Base-by-base conservation (phyloP, 2,888 invertebrate genomes). In the Stratiomys singularior region DNA sequence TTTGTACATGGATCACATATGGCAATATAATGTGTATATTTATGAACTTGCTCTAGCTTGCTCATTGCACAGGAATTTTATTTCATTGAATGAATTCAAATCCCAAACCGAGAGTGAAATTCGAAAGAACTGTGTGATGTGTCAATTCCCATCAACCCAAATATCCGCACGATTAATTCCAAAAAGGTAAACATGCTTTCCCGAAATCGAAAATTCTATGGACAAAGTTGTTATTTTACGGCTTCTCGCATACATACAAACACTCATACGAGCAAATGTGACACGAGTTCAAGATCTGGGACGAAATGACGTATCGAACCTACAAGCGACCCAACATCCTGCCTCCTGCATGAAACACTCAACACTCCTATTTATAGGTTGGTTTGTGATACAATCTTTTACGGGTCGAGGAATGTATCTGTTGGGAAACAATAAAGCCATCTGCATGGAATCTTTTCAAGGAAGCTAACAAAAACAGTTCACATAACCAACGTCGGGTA, bases 141-240 rank as follows among this genome's bases (percentile, higher is more conserved):
- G 66, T 66, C 66, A 66, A 66, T 66, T 66, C 37, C 37, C 66
- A 66, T 66, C 66, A 66, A 66, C 66, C 66, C 66, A 66, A 66
- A 66, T 66, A 66, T 66, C 37, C 66, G 21, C 66, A 37, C 66
- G 66, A 66, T 66, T 66, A 66, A 66, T 69, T 69, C 69, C 46
- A 47, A 52, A 69, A 69, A 47, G 69, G 69, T 69, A 47, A 69
- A 69, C 46, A 69, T 69, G 1, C 44, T 47, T 69, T 69, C 23
- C n/a, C 4, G 69, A 46, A 69, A 69, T 47, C 69, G 52, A 69
- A 69, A 52, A 69, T 25, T 37, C 37, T 37, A 13, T 66, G 37
- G 37, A 28, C 25, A 18, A 64, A 28, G 64, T 64, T 64, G 64
- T 28, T n/a, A 30, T 28, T 30, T 11, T n/a, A n/a, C n/a, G n/a